Conservation (phyloP, 2,888 invertebrate genomes). For the Agrochola macilenta region DNA sequence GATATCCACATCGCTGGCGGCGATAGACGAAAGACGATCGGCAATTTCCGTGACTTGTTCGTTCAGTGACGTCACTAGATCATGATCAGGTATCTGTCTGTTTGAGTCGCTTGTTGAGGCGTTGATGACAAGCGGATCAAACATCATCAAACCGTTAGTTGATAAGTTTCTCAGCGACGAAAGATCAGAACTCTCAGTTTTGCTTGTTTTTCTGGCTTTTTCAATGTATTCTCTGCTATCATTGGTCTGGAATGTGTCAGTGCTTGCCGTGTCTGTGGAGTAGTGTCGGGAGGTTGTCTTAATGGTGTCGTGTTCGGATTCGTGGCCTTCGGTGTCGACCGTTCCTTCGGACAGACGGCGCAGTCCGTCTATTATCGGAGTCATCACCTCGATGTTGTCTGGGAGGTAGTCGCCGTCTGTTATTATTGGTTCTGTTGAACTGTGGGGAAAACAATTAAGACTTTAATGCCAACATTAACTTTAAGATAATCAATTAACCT, state of each 20-base stretch:
- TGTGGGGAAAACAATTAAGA: slow-evolving; percentile 62
- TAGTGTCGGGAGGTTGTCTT: slow-evolving; percentile 59
- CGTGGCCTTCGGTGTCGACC: slow-evolving; percentile 73
- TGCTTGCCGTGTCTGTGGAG: slow-evolving; percentile 75
- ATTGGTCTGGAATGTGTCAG: slow-evolving; percentile 82
- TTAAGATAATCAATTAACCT: background rate
- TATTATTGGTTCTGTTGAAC: slow-evolving; percentile 84
- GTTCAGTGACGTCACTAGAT: slow-evolving; percentile 87
- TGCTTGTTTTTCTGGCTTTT: slow-evolving; percentile 81
- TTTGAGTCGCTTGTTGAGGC: slow-evolving; percentile 79
- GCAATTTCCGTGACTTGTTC: slow-evolving; percentile 89
- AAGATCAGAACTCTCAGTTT: slow-evolving; percentile 81
- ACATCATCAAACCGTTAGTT: slow-evolving; percentile 88
- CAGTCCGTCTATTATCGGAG: slow-evolving; percentile 87
- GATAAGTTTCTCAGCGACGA: slow-evolving; percentile 86
- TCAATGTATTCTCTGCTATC: slow-evolving; percentile 72
- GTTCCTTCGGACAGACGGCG: slow-evolving; percentile 78
- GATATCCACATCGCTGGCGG: slow-evolving; percentile 80
- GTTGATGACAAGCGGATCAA: slow-evolving; percentile 87
- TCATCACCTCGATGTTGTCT: slow-evolving; percentile 88
- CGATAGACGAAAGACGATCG: slow-evolving; percentile 86
- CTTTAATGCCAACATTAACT: background rate
- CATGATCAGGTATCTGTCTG: slow-evolving; percentile 85
- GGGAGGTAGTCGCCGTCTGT: slow-evolving; percentile 86
- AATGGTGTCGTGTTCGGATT: slow-evolving; percentile 66